Conservation (phyloP, 2,113 vertebrate genomes). For the Xerus inauris region DNA sequence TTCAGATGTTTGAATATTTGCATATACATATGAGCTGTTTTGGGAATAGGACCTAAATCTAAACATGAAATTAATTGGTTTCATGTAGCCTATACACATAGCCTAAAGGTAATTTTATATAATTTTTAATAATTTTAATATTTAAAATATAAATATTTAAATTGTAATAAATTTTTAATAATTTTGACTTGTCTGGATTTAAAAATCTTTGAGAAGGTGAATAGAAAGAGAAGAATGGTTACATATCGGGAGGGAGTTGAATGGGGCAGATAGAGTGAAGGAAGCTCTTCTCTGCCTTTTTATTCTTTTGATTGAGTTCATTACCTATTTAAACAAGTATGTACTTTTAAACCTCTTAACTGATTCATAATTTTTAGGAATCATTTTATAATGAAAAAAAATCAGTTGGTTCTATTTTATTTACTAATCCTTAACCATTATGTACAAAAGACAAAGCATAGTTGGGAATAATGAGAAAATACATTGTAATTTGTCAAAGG, state of each 20-base stretch:
- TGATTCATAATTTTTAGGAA: background rate
- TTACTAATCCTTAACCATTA: background rate
- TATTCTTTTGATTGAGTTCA: background rate
- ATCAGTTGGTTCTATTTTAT: background rate
- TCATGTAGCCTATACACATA: background rate
- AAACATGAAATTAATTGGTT: background rate
- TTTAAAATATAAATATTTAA: too few species aligned
- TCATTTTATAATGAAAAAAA: background rate
- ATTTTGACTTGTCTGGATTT: background rate
- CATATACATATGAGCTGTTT: background rate
- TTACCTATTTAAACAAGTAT: background rate
- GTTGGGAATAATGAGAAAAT: background rate
- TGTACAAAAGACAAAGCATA: background rate
- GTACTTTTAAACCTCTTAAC: background rate
- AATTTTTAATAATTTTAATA: background rate
- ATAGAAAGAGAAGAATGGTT: background rate
- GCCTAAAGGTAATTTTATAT: background rate
- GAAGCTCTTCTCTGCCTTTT: background rate
- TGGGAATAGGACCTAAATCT: background rate
- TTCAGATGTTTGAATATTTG: background rate
- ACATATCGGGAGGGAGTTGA: background rate
- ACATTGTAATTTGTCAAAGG: background rate
- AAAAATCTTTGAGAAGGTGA: constrained; percentile 1
- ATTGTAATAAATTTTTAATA: too few species aligned
- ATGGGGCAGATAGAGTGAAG: background rate